Conservation (phyloP, 2,113 vertebrate species). For the Regulus satrapa region DNA sequence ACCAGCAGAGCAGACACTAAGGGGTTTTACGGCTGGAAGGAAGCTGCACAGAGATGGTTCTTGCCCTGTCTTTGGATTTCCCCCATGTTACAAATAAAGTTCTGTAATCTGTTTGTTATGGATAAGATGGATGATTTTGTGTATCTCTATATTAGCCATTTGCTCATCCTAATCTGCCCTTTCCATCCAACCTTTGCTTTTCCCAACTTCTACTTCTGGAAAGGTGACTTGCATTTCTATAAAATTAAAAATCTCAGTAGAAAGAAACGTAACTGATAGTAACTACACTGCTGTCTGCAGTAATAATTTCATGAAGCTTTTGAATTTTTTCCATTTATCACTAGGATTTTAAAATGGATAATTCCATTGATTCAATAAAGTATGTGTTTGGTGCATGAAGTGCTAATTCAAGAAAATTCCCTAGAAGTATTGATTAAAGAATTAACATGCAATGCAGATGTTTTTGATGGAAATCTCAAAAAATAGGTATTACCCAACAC, state of each 20-base stretch:
- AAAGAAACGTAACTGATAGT: background rate
- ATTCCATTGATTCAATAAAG: background rate
- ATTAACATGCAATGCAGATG: background rate
- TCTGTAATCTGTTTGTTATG: background rate
- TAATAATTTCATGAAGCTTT: background rate
- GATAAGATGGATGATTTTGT: background rate
- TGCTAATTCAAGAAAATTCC: background rate
- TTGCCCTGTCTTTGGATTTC: background rate
- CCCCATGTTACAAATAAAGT: background rate
- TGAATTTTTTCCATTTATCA: background rate
- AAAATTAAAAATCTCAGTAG: background rate
- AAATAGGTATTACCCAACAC: background rate
- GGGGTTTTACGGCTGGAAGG: background rate
- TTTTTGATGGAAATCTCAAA: background rate
- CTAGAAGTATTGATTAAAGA: background rate
- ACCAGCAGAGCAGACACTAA: background rate
- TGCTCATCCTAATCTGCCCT: background rate
- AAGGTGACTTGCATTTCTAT: background rate
- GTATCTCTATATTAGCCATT: background rate
- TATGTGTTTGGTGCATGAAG: background rate
- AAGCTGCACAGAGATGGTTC: background rate
- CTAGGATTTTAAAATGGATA: background rate
- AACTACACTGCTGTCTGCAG: too few relatives aligned
- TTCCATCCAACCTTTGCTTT: background rate
- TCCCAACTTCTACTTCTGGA: background rate